These are phyloP conservation scores for Okamejei kenojei DNA, from an alignment of 2,797 vertebrate species.

Conservation along the genomic window DNA sequence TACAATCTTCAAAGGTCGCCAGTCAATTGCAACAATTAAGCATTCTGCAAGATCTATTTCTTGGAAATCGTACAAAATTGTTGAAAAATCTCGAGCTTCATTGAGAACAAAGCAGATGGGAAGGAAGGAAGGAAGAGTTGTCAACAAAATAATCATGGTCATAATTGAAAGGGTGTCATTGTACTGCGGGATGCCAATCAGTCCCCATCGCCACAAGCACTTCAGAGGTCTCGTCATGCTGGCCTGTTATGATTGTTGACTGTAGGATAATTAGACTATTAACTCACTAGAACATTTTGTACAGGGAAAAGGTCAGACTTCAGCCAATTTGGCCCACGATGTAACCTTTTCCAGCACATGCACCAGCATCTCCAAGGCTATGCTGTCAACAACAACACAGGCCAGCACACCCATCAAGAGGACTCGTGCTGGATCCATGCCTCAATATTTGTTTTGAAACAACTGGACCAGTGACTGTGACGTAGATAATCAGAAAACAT, in stretches of 20 bases:
- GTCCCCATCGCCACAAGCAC: not conserved
- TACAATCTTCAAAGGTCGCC: not conserved
- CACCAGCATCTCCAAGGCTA: not conserved
- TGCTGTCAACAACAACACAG: not conserved
- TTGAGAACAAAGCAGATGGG: not conserved
- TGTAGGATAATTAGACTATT: constrained; percentile 32
- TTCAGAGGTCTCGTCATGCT: constrained; percentile 17
- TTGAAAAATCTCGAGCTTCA: not conserved
- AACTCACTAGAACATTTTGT: constrained; percentile 35
- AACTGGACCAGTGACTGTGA: not conserved
- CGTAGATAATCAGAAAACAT: not conserved
- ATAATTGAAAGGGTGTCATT: constrained; percentile 23
- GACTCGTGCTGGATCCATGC: not conserved
- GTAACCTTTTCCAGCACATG: not conserved
- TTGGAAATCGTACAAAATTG: not conserved
- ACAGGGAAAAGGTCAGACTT: constrained; percentile 34
- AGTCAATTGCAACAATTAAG: not conserved
- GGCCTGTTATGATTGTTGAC: constrained; percentile 12
- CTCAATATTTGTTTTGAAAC: not conserved
- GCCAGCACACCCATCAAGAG: not conserved
- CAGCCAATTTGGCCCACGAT: constrained; percentile 32
- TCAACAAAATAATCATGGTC: not conserved
- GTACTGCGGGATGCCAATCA: constrained; percentile 20
- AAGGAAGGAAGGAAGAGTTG: not conserved
- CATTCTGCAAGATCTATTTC: not conserved